Conservation (phyloP, 2,113 vertebrate genomes). For the Gymnorhina tibicen region DNA sequence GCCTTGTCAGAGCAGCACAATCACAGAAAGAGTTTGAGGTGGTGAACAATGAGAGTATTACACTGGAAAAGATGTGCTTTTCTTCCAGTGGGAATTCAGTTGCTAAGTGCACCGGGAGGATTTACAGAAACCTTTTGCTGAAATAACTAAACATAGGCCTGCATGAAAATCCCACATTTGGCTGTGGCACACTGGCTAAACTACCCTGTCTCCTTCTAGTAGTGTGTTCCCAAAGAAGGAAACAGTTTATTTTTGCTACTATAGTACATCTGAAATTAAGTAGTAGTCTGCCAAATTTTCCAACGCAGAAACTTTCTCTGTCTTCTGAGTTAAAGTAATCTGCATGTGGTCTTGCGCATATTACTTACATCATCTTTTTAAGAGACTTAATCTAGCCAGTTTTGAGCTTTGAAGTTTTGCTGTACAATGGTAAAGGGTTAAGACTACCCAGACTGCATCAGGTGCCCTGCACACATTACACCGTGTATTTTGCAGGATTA, state of each 20-base stretch:
- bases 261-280: neutral
- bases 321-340: neutral
- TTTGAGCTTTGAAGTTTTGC: neutral
- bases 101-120: constrained; percentile 28
- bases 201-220: neutral
- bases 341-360: neutral
- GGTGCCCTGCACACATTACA: neutral
- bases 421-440: neutral
- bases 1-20: neutral
- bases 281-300: constrained; percentile 7
- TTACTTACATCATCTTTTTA: neutral
- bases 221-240: constrained; percentile 24
- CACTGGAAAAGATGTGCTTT: constrained; percentile 27
- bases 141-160: constrained; percentile 6
- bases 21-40: neutral
- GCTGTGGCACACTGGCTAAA: neutral
- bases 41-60: neutral
- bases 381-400: neutral
- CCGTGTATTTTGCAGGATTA: neutral
- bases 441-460: neutral
- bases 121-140: constrained; percentile 36
- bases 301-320: neutral
- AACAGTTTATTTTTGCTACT: constrained; percentile 18
- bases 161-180: constrained; percentile 28
- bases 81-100: constrained; percentile 12